A percentile compares a stretch with the other conserved stretches of the same genome.
Evolutionary conservation across 2,797 vertebrate genomes (phyloP).

Genomic region (Helicolenus hilgendorfi): DNA sequence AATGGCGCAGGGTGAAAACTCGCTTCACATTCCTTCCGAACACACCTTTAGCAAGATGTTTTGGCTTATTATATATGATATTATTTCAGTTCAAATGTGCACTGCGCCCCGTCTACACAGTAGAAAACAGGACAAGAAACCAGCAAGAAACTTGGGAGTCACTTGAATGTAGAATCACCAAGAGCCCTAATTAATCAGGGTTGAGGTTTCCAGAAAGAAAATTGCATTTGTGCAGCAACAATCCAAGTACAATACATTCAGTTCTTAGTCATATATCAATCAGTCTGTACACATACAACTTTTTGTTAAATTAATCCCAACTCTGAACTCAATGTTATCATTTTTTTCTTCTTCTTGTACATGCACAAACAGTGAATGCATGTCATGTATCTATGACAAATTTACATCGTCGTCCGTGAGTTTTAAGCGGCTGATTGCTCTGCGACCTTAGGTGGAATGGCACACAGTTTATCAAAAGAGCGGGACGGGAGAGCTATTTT

Average conservation of each 20-base stretch:
- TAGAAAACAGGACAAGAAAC: conserved; percentile 69
- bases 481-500: conserved; percentile 49
- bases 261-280: conserved; percentile 60
- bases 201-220: conserved; percentile 37
- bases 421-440: conserved; percentile 31
- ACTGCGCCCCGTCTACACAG: conserved; percentile 69
- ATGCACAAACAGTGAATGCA: conserved; percentile 55
- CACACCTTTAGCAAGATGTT: conserved; percentile 17
- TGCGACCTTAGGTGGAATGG: conserved; percentile 45
- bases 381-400: conserved; percentile 3
- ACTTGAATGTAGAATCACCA: conserved; percentile 20
- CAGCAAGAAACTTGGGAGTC: neutral
- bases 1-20: neutral
- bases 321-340: conserved; percentile 18
- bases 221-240: conserved; percentile 72
- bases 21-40: neutral
- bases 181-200: conserved; percentile 43
- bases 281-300: conserved; percentile 49
- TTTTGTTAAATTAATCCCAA: conserved; percentile 22
- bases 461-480: conserved; percentile 58
- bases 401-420: conserved; percentile 37
- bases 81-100: conserved; percentile 11
- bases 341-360: conserved; percentile 19
- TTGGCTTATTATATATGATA: neutral
- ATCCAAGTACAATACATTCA: conserved; percentile 83